Base-by-base conservation (phyloP, 2,797 vertebrate genomes). In the Clarias platycephalus region DNA sequence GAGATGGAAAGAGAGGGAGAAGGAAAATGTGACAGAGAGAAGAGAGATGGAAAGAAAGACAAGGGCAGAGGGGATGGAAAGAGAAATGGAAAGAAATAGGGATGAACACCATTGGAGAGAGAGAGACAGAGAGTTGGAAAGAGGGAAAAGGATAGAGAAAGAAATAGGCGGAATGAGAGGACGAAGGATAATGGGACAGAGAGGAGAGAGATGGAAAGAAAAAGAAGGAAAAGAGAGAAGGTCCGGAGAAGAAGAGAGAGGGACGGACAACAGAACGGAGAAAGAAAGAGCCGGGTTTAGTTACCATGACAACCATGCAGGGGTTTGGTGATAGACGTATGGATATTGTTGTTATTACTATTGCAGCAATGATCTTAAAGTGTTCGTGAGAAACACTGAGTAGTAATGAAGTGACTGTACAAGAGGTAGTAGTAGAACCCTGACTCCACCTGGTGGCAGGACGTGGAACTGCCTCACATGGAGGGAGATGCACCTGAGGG, bases 361-460 rank as follows among this genome's bases (percentile, higher is more conserved):
- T 34, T 60, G 5, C 4, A 18, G 18, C 7, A 62, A 8, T 72
- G 10, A 15, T 44, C 12, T 68, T 37, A 37, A 34, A 22, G 16
- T 10, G 8, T 37, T 20, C 4, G 20, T 31, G 70, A 53, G 40
- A 9, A 49, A 49, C 22, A 0, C 18, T 37, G 66, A 37, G 10
- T 18, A 26, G 22, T 72, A 72, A 26, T 15, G 67, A n/a, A n/a
- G 8, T 18, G 31, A 20, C 22, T 20, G 34, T 4, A 70, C 1
- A 44, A n/a, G 37, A 1, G 15, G 2, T 5, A 72, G 40, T 44
- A 53, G 62, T 40, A 5, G 64, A 5, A 10, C 68, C 53, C 60
- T 55, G 22, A 20, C 75, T 31, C 81, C 76, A n/a, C 63, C 83
- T 85, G 64, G 81, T 87, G 86, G 86, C 20, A 63, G 53, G 15